phyloP scores from a whole-genome alignment of 2,113 vertebrate species.

The Pollimyrus isidori region DNA sequence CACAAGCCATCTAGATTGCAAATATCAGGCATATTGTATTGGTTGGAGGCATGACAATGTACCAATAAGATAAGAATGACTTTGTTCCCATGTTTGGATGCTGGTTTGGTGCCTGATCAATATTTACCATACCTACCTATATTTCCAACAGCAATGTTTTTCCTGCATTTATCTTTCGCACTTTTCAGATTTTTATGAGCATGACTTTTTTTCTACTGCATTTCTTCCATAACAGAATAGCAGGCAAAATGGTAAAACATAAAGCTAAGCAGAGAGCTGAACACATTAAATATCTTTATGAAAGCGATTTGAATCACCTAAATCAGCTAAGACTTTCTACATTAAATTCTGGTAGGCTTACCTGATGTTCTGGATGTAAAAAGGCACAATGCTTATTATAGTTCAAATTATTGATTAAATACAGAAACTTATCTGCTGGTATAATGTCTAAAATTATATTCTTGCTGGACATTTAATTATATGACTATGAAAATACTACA shows the following conservation, averaged over 20 bases:
- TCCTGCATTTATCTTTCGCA: background rate
- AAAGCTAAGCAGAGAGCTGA: constrained; percentile 10
- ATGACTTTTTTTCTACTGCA: constrained; percentile 8
- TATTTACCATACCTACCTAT: background rate
- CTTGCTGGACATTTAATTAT: background rate
- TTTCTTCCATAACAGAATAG: constrained; percentile 16
- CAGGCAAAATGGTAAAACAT: constrained; percentile 26
- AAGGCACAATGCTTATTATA: background rate
- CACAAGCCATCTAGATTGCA: background rate
- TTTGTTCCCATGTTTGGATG: background rate
- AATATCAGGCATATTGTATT: background rate
- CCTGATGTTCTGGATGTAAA: background rate
- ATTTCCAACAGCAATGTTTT: background rate
- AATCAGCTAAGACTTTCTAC: background rate
- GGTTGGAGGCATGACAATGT: background rate
- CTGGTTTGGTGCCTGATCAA: background rate
- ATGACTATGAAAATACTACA: background rate
- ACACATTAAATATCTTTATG: background rate
- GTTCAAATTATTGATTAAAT: background rate
- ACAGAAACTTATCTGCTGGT: background rate
- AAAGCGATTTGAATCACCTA: background rate
- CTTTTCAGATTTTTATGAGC: constrained; percentile 6
- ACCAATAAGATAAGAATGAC: background rate
- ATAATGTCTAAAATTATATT: background rate
- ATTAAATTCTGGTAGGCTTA: background rate